Evolutionary conservation across 1,140 invertebrate genomes (phyloP).

Genomic region (Apolygus lucorum): DNA sequence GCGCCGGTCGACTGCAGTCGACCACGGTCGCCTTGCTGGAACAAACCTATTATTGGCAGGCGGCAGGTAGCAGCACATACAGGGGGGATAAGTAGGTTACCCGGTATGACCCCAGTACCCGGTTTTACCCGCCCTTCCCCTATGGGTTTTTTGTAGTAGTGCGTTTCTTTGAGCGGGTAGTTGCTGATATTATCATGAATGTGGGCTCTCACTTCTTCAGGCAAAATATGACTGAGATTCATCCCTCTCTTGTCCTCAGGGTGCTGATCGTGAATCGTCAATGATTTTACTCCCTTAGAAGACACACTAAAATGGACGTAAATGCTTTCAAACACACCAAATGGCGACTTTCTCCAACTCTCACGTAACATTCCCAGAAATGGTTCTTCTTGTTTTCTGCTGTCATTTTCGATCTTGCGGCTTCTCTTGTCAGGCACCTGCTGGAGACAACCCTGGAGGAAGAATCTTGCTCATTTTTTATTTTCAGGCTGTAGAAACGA

Average conservation of each 20-base stretch:
- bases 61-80: no score
- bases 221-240: not conserved
- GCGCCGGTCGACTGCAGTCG: no score
- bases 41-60: no score
- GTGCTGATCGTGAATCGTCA: not conserved
- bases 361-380: not conserved
- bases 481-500: not conserved
- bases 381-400: not conserved
- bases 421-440: not conserved
- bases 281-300: not conserved
- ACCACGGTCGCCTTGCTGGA: no score
- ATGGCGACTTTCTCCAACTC: not conserved
- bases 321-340: not conserved
- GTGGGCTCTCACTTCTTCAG: not conserved
- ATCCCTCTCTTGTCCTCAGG: not conserved
- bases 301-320: not conserved
- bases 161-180: not conserved
- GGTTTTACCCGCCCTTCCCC: no score
- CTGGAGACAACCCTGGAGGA: not conserved
- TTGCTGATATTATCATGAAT: not conserved
- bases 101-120: no score
- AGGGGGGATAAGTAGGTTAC: no score
- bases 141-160: no score
- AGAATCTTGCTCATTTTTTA: not conserved
- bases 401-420: not conserved